Evolutionary conservation across 2,797 vertebrate genomes (phyloP), one percentile per base, ranked within the genome.

Genomic region (Rhinophrynus dorsalis): DNA sequence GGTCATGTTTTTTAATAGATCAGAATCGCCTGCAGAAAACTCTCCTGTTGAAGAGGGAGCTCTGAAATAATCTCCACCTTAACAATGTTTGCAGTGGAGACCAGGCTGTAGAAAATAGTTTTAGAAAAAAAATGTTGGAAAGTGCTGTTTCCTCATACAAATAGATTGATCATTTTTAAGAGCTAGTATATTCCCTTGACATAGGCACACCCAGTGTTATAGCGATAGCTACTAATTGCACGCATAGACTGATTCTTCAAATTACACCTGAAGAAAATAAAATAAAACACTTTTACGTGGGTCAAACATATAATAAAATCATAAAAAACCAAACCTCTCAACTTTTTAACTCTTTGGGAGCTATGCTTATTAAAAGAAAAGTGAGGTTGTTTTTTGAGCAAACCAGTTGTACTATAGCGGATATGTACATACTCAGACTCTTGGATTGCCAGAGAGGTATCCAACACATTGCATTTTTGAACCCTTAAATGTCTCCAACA

Each of bases 1-100:
- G 79, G 83, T 85, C 81, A 80, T 88, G 85, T 82, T 88, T 90
- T 89, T 86, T 79, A 80, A 83, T 83, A 85, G 80, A 77, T 82
- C 65, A 76, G 48, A 76, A 72, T 78, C 83, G 80, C 66, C 66
- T 83, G 78, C 72, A 79, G 82, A 84, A 82, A 78, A 77, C 55
- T 68, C 23, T 59, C 44, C 68, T 80, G 18, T 58, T 78, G 29
- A 1, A 58, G 61, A 72, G 54, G 52, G 52, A 65, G 61, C 42
- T 20, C 23, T 60, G 62, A 50, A 59, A 73, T 52, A 60, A 72
- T 72, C 44, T 66, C 54, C 37, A 60, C 44, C 62, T 66, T 73
- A 60, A 54, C 61, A 44, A 56, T 44, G 37, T 58, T 59, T 65
- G 26, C 60, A 20, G 44, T 44, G 27, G 51, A 70, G 38, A 70